Percentiles rank a stretch among this genome's conserved stretches.
Conservation (phyloP, 1,140 invertebrate genomes). For the Heliothis subflexa region DNA sequence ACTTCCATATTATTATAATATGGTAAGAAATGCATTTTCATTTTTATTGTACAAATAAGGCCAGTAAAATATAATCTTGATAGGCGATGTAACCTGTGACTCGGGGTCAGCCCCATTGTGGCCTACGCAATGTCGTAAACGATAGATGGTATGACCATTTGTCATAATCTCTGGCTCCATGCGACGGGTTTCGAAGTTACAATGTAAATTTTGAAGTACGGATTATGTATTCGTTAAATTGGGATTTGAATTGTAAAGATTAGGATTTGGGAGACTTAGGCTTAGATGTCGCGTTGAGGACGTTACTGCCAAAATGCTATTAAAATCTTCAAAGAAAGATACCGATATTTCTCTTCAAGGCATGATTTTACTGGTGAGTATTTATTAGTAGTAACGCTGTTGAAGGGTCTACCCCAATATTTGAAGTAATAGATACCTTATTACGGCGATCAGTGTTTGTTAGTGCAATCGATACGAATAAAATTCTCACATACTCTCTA, state of each 20-base stretch:
- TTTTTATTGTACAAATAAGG: conserved; percentile 43
- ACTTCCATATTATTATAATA: not conserved
- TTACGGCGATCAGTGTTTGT: too few species aligned
- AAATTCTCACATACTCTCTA: too few species aligned
- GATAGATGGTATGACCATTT: conserved; percentile 36
- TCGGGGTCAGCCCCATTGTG: conserved; percentile 40
- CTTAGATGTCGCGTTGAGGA: too few species aligned
- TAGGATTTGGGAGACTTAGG: not conserved
- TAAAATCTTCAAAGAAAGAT: too few species aligned
- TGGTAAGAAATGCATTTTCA: conserved; percentile 32
- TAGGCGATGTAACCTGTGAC: conserved; percentile 31
- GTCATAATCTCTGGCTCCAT: conserved; percentile 42
- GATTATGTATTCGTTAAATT: conserved; percentile 21
- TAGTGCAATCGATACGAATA: too few species aligned
- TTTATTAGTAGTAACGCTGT: too few species aligned
- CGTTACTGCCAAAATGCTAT: too few species aligned
- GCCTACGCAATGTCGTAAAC: conserved; percentile 43
- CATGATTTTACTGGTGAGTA: too few species aligned
- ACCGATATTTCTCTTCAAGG: too few species aligned
- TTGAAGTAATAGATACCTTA: too few species aligned
- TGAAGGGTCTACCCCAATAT: too few species aligned
- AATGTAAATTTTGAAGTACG: conserved; percentile 19
- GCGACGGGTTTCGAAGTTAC: conserved; percentile 11
- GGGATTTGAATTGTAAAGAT: conserved; percentile 30
- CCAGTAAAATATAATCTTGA: conserved; percentile 46